Percentiles rank a stretch among this genome's conserved stretches.
Conservation (phyloP, 1,140 invertebrate species). For the Bombus vancouverensis region DNA sequence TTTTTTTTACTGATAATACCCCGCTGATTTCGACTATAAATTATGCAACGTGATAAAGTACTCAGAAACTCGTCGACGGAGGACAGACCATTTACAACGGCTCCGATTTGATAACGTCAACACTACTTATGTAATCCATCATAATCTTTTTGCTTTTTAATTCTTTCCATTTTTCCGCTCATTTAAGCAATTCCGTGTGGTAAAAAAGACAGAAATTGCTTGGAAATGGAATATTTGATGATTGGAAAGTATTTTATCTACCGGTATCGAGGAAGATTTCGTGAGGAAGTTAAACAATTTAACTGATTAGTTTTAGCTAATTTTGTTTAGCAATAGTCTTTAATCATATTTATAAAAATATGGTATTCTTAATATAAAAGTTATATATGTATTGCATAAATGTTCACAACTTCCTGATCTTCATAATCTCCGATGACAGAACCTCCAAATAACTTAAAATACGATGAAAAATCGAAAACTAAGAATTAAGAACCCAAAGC, state of each 20-base stretch:
- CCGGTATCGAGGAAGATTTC: no score
- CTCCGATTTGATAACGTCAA: constrained; percentile 10
- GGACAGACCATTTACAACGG: neutral
- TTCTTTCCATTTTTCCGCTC: neutral
- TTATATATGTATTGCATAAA: no score
- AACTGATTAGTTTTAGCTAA: neutral
- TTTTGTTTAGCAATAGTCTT: neutral
- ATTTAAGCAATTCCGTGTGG: no score
- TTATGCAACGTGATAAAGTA: constrained; percentile 15
- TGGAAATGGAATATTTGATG: neutral
- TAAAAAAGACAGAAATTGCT: neutral
- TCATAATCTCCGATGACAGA: neutral
- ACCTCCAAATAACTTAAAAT: neutral
- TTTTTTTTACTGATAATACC: neutral
- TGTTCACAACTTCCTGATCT: neutral
- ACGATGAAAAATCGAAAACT: neutral
- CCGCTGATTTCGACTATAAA: constrained; percentile 15
- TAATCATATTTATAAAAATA: neutral
- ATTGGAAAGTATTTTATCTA: neutral
- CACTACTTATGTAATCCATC: neutral
- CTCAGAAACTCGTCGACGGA: neutral
- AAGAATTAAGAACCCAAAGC: neutral
- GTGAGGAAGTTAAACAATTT: no score
- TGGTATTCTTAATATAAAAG: neutral
- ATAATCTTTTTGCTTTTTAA: no score